Conservation (phyloP, 2,888 invertebrate species). For the Netelia melanura region DNA sequence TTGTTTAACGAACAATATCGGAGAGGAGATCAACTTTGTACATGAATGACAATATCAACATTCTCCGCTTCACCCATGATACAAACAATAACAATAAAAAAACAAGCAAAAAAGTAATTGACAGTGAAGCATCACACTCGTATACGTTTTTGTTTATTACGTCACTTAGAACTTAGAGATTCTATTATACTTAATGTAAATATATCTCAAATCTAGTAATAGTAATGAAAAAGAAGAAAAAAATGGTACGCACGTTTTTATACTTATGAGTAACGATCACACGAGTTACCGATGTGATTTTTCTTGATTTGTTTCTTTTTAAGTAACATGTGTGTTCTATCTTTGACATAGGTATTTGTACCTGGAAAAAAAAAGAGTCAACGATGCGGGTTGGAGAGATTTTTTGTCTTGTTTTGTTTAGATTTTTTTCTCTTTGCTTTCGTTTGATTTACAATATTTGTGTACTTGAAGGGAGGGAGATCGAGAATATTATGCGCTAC, state of each 20-base stretch:
- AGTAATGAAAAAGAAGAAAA: constrained; percentile 56
- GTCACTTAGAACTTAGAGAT: constrained; percentile 63
- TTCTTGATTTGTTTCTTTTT: constrained; percentile 63
- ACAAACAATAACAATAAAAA: constrained; percentile 34
- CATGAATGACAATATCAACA: constrained; percentile 41
- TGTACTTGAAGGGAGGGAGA: constrained; percentile 37
- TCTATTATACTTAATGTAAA: constrained; percentile 63
- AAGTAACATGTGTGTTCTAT: constrained; percentile 60
- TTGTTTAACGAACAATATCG: constrained; percentile 48
- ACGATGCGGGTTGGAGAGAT: constrained; percentile 20
- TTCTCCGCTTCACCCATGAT: constrained; percentile 31
- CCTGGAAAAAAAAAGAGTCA: constrained; percentile 49
- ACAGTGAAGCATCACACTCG: constrained; percentile 22
- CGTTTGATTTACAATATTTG: constrained; percentile 30
- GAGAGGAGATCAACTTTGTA: constrained; percentile 36
- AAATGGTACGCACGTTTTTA: constrained; percentile 59
- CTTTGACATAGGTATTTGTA: constrained; percentile 41
- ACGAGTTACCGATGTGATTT: constrained; percentile 70
- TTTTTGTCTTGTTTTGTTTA: constrained; percentile 17
- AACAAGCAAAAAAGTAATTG: constrained; percentile 19
- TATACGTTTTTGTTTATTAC: constrained; percentile 65
- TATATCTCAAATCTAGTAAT: constrained; percentile 62
- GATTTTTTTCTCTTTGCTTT: constrained; percentile 31
- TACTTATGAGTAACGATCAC: constrained; percentile 74
- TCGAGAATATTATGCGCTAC: constrained; percentile 61